Evolutionary conservation across 1,140 invertebrate species (phyloP), one percentile per base, ranked within the genome.

Genomic region (Drosophila pachea): DNA sequence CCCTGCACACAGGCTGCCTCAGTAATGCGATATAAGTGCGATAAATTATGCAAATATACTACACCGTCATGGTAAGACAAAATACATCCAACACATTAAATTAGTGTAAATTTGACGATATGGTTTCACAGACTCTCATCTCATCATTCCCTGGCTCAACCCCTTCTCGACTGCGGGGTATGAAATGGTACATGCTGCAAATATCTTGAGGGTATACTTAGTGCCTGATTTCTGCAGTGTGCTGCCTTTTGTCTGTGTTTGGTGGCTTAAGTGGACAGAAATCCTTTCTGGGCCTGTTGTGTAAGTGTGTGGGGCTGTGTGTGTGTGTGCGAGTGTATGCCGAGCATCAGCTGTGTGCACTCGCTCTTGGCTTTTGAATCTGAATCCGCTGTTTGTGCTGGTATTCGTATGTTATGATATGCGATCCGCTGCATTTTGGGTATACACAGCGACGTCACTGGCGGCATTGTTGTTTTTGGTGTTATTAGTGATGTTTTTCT

Each of bases 171-270:
- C 2, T 11, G 31, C 12, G n/a, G 38, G 38, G 36, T 42, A 42
- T 40, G 4, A 74, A 71, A 68, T 74, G 56, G 53, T 63, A 71
- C 73, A 74, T 74, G 66, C 55, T 83, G 73, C 73, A 86, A 84
- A 84, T 84, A 86, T 72, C 81, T 84, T 86, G 59, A 50, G 81
- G 81, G 81, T 79, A 55, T 84, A 77, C 81, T 84, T 86, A 84
- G 73, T 61, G 81, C 76, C 67, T 81, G 76, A 84, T 86, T 84
- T 86, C 81, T 86, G 65, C 72, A 79, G 76, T 78, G 16, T 65
- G 79, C 64, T 63, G 63, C 65, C 82, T 84, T 83, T 76, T 79
- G 76, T 84, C 68, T 67, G 31, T 60, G 54, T 56, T 56, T 61
- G 59, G 54, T 62, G 42, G 64, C 72, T 75, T 84, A 82, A 84